Conservation (phyloP, 2,797 vertebrate genomes). For the Craterocephalus amniculus region DNA sequence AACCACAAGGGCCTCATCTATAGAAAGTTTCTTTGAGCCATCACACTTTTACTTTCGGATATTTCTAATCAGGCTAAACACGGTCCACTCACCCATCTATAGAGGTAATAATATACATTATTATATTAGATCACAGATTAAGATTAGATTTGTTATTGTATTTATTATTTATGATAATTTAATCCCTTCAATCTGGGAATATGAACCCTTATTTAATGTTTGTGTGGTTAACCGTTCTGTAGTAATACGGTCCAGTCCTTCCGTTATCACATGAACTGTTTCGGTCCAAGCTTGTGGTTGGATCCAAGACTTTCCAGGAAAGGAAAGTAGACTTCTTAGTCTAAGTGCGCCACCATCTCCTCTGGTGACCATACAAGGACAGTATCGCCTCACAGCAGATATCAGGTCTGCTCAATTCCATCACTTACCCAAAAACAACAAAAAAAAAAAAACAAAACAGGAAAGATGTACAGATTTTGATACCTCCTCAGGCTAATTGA, state of each 20-base stretch:
- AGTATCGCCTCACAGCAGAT: constrained; percentile 27
- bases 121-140: background rate
- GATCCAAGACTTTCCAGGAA: constrained; percentile 55
- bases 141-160: background rate
- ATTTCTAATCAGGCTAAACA: background rate
- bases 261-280: background rate
- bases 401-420: too few relatives aligned
- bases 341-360: constrained; percentile 34
- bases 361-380: constrained; percentile 77
- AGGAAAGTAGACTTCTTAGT: constrained; percentile 46
- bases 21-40: background rate
- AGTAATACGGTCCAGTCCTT: background rate
- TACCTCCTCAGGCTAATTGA: background rate
- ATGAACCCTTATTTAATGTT: background rate
- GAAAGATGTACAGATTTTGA: background rate
- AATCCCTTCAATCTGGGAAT: too few relatives aligned
- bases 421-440: background rate
- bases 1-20: background rate
- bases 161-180: too few relatives aligned
- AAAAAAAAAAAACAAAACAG: too few relatives aligned
- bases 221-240: background rate
- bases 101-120: too few relatives aligned
- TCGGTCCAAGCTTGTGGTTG: background rate
- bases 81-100: too few relatives aligned
- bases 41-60: background rate